Evolutionary conservation across 2,888 invertebrate genomes (phyloP), one percentile per base, ranked within the genome.

Genomic region (Chaetogeoica ovagalla): DNA sequence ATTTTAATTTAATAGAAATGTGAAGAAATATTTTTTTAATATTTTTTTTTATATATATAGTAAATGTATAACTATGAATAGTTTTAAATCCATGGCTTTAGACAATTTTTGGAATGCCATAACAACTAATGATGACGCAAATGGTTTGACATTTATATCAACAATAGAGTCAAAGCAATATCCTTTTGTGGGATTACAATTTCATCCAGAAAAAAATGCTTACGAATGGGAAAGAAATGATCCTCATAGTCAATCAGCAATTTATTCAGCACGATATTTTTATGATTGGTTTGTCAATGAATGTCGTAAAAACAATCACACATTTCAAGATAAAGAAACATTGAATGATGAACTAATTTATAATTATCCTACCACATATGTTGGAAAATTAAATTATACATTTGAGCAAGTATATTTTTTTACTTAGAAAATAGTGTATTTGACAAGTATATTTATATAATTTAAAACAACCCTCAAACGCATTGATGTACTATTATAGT

Each of bases 151-250:
- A n/a, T 83, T 82, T 55, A 76, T 83, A 55, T 81, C 83, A 13
- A 82, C 59, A 55, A 68, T 83, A 57, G 83, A 83, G 68, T 75
- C 77, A 9, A 79, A 39, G 17, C 59, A 72, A 19, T 82, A 82
- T 66, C 83, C 83, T 59, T 81, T 82, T 57, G 68, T 82, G 15
- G 83, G 77, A 15, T 39, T 82, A 23, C 83, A 83, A 63, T 83
- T 83, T 66, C 83, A 83, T 75, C 83, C 83, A n/a, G 83, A 83
- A 71, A 83, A 83, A 75, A 57, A 73, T 43, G 71, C 79, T 2
- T 82, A 76, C 30, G 82, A 82, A 66, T 82, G 82, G 82, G 1
- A 39, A 55, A 43, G n/a, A 8, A 62, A 66, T 52, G 59, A 71
- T 65, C 73, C 77, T 13, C 82, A 81, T 21, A 72, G 72, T 15